phyloP scores from a whole-genome alignment of 2,888 invertebrate genomes.

The Ennomos quercinarius region DNA sequence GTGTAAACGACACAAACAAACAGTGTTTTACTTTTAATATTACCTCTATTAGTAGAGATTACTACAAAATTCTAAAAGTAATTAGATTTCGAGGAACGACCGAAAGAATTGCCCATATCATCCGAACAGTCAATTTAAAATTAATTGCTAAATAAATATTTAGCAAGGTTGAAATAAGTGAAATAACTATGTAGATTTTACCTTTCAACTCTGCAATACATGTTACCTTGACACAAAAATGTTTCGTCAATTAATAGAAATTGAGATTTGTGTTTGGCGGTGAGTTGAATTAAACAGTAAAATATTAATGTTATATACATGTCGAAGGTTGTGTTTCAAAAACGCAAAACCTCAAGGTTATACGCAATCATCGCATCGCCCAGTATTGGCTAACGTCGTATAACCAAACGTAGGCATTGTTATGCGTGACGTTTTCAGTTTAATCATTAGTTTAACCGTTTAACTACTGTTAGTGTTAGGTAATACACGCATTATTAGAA shows the following conservation, averaged over 20 bases:
- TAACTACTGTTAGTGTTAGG: too few species aligned
- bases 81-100: background rate
- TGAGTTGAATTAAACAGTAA: conserved; percentile 49
- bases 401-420: conserved; percentile 13
- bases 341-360: conserved; percentile 34
- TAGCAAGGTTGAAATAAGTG: conserved; percentile 70
- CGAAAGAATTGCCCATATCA: conserved; percentile 30
- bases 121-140: conserved; percentile 51
- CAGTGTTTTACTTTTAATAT: too few species aligned
- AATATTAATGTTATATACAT: conserved; percentile 39
- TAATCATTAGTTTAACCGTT: background rate
- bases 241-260: conserved; percentile 72
- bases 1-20: too few species aligned
- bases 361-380: conserved; percentile 32
- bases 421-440: conserved; percentile 9
- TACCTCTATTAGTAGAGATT: too few species aligned
- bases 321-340: conserved; percentile 38
- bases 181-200: conserved; percentile 71
- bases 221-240: conserved; percentile 72
- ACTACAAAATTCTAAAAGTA: background rate
- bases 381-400: conserved; percentile 15
- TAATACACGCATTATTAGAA: too few species aligned
- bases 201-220: conserved; percentile 75
- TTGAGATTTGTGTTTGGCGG: conserved; percentile 58
- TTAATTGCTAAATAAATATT: conserved; percentile 67